Percentiles rank a stretch among this genome's conserved stretches.
phyloP scores from a whole-genome alignment of 2,113 vertebrate genomes.

The Brachyistius frenatus region DNA sequence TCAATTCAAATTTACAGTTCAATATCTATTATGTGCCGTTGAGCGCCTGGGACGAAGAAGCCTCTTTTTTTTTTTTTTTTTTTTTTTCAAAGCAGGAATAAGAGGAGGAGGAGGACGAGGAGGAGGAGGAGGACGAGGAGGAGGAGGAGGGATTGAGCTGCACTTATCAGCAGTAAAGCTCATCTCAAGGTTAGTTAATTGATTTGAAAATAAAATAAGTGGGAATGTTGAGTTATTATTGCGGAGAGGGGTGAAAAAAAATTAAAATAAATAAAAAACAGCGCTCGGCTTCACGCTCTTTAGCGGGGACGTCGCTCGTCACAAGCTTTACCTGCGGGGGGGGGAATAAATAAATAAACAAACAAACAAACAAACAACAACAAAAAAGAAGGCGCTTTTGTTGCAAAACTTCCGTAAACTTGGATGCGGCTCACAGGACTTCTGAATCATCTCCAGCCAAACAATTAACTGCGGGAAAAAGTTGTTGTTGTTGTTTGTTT shows the following conservation, averaged over 20 bases:
- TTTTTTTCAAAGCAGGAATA: slow-evolving; percentile 35
- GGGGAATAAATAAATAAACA: slow-evolving; percentile 36
- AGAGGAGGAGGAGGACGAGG: too few relatives aligned
- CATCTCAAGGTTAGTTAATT: slow-evolving; percentile 78
- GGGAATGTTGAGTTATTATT: slow-evolving; percentile 38
- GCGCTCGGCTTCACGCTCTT: slow-evolving; percentile 31
- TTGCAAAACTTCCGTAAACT: slow-evolving; percentile 67
- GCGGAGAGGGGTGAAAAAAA: not conserved
- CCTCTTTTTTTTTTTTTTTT: slow-evolving; percentile 40
- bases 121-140: too few relatives aligned
- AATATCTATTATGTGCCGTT: slow-evolving; percentile 83
- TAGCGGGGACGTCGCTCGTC: slow-evolving; percentile 24
- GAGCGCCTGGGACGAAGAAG: slow-evolving; percentile 56
- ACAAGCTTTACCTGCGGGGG: not conserved
- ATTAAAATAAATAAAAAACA: not conserved
- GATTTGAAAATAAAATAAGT: slow-evolving; percentile 73
- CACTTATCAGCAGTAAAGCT: slow-evolving; percentile 66
- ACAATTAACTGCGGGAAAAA: slow-evolving; percentile 92
- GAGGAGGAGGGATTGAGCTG: slow-evolving; percentile 16
- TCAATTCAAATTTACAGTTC: slow-evolving; percentile 92
- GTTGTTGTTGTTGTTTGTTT: too few relatives aligned
- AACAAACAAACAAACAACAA: not conserved
- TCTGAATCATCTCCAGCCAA: slow-evolving; percentile 70
- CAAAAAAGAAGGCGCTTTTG: slow-evolving; percentile 35
- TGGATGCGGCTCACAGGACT: slow-evolving; percentile 67